These are phyloP conservation scores for Uria aalge DNA, from an alignment of 2,113 vertebrate species.

Conservation along the genomic window DNA sequence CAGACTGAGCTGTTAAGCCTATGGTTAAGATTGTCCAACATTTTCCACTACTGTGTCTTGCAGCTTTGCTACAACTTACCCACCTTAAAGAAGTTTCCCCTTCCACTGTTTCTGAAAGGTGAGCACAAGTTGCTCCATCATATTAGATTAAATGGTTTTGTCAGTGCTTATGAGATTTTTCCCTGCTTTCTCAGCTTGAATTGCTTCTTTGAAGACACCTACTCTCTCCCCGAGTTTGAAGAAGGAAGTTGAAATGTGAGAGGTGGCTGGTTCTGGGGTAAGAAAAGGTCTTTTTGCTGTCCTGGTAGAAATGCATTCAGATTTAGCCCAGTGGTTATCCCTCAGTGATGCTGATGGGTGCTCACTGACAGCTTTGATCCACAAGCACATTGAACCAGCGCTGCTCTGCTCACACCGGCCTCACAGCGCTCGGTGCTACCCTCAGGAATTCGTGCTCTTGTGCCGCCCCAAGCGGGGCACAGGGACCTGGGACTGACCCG, in stretches of 20 bases:
- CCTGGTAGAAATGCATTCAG: not conserved
- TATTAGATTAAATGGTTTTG: not conserved
- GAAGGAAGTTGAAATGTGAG: not conserved
- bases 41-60: not conserved
- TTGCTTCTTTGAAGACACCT: not conserved
- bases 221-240: not conserved
- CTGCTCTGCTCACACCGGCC: not conserved
- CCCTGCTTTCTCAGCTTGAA: not conserved
- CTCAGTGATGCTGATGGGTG: not conserved
- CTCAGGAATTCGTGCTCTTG: rapidly evolving
- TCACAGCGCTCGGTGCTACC: not conserved
- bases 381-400: rapidly evolving
- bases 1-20: not conserved
- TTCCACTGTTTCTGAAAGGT: not conserved
- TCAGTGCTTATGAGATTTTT: not conserved
- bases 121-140: not conserved
- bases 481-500: rapidly evolving
- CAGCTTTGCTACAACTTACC: not conserved
- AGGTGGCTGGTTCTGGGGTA: not conserved
- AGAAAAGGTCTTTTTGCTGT: not conserved
- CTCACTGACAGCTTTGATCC: not conserved
- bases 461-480: not conserved
- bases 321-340: not conserved
- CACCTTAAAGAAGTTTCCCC: not conserved
- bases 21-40: not conserved